These are phyloP conservation scores for Ochropacha duplaris DNA, from an alignment of 2,888 invertebrate genomes.

Conservation along the genomic window DNA sequence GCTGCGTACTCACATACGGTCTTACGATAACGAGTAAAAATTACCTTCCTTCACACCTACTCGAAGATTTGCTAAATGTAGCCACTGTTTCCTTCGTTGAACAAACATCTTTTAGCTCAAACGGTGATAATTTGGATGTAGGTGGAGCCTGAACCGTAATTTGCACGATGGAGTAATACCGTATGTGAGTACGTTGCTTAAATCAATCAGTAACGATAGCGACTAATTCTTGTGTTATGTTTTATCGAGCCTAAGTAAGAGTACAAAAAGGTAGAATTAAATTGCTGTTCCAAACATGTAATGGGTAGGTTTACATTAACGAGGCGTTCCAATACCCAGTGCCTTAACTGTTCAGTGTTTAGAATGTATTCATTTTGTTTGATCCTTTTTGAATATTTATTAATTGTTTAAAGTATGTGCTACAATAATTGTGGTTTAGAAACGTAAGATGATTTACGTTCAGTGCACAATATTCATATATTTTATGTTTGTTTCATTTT, in stretches of 20 bases:
- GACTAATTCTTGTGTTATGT: background rate
- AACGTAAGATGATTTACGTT: slow-evolving; percentile 26
- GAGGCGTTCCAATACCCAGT: slow-evolving; percentile 44
- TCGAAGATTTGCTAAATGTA: too few relatives aligned
- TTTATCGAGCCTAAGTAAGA: slow-evolving; percentile 26
- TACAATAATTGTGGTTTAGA: slow-evolving; percentile 7
- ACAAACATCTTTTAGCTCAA: too few relatives aligned
- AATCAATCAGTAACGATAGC: background rate
- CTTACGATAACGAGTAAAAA: too few relatives aligned
- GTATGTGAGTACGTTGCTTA: too few relatives aligned
- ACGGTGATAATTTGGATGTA: too few relatives aligned
- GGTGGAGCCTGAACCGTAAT: too few relatives aligned
- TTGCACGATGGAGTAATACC: too few relatives aligned
- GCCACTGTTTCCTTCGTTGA: too few relatives aligned
- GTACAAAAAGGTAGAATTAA: slow-evolving; percentile 36
- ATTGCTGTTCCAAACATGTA: background rate
- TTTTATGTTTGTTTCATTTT: background rate
- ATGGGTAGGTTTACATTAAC: slow-evolving; percentile 6
- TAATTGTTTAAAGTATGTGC: background rate
- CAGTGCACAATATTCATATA: slow-evolving; percentile 27
- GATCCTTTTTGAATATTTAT: slow-evolving; percentile 10
- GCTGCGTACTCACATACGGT: too few relatives aligned
- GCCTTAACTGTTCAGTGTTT: slow-evolving; percentile 50
- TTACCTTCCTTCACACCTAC: too few relatives aligned
- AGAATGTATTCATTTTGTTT: slow-evolving; percentile 19